A percentile compares a stretch with the other conserved stretches of the same genome.
Evolutionary conservation across 2,113 vertebrate genomes (phyloP).

Genomic region (Thermophis baileyi): DNA sequence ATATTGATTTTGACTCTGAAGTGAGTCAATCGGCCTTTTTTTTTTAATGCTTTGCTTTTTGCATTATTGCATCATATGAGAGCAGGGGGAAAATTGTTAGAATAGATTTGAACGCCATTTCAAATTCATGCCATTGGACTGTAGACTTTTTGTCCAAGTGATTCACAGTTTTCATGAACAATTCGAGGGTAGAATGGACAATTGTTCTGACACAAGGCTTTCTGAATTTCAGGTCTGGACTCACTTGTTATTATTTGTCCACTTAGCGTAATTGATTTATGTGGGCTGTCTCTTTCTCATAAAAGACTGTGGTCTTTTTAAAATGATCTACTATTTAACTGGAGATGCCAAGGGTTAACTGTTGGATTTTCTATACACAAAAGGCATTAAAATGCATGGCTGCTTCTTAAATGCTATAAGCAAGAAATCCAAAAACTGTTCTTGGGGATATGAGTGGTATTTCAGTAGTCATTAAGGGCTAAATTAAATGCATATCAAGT

Average conservation of each 20-base stretch:
- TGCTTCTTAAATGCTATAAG: neutral
- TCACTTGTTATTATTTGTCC: neutral
- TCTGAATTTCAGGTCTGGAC: neutral
- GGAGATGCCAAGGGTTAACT: neutral
- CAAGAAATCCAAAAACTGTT: neutral
- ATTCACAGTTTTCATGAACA: neutral
- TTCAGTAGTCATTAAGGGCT: neutral
- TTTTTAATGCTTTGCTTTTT: neutral
- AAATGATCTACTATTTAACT: neutral
- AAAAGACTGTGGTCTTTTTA: neutral
- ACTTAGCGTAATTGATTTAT: neutral
- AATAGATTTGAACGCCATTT: neutral
- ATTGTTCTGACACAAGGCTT: neutral
- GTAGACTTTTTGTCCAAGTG: neutral
- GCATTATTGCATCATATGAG: neutral
- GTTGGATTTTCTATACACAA: neutral
- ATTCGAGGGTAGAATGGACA: neutral
- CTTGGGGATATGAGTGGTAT: neutral
- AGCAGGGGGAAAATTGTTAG: neutral
- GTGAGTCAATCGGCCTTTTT: neutral
- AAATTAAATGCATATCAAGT: neutral
- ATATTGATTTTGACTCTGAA: neutral
- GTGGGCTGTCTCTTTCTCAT: neutral
- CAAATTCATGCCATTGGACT: neutral
- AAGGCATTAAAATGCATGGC: neutral